Evolutionary conservation across 2,888 invertebrate species (phyloP).

Genomic region (Serripes groenlandicus): DNA sequence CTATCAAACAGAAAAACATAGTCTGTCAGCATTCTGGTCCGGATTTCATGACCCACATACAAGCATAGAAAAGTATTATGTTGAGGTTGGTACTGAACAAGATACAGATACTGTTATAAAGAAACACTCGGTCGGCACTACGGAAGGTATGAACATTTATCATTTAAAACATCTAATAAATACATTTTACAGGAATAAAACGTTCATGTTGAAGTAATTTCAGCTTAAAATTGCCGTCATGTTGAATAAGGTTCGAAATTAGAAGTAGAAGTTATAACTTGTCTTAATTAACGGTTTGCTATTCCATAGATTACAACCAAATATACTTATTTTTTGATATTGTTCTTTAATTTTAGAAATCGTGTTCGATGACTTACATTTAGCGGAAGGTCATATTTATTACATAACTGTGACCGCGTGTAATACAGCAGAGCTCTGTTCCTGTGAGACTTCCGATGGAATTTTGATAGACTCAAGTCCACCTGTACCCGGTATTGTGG

Average conservation of each 20-base stretch:
- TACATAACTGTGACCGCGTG: slow-evolving; percentile 72
- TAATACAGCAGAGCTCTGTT: slow-evolving; percentile 71
- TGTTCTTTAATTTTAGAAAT: slow-evolving; percentile 32
- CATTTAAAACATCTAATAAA: too few relatives aligned
- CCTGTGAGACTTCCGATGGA: slow-evolving; percentile 71
- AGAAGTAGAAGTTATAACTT: too few relatives aligned
- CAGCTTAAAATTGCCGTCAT: too few relatives aligned
- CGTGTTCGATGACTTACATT: slow-evolving; percentile 39
- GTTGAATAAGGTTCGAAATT: too few relatives aligned
- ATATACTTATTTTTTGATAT: too few relatives aligned
- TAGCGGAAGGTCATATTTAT: slow-evolving; percentile 59
- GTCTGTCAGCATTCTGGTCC: slow-evolving; percentile 57
- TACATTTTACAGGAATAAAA: too few relatives aligned
- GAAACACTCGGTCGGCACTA: slow-evolving; percentile 39
- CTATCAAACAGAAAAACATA: slow-evolving; percentile 49
- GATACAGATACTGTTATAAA: slow-evolving; percentile 52
- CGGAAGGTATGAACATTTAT: slow-evolving; percentile 30
- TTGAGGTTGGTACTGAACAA: slow-evolving; percentile 64
- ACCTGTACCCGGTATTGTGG: slow-evolving; percentile 68
- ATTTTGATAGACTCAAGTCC: slow-evolving; percentile 74
- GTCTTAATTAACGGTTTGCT: too few relatives aligned
- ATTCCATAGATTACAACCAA: too few relatives aligned
- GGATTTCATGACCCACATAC: slow-evolving; percentile 67
- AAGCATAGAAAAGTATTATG: slow-evolving; percentile 59
- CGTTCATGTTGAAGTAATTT: too few relatives aligned